Evolutionary conservation across 2,888 invertebrate genomes (phyloP).

Genomic region (Ceriagrion tenellum): DNA sequence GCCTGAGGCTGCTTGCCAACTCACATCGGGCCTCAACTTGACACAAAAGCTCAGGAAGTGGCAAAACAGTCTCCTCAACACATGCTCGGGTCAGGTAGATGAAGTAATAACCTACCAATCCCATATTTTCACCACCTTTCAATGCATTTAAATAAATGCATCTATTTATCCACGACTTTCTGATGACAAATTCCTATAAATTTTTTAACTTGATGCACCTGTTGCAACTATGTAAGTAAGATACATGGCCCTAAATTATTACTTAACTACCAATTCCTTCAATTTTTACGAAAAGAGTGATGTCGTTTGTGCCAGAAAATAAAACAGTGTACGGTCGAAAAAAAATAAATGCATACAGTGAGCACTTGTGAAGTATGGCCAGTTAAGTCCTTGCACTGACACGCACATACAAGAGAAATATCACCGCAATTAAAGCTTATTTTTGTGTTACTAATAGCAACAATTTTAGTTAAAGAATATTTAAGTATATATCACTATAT

Average conservation of each 20-base stretch:
- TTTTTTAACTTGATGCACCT: not conserved
- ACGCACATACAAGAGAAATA: constrained; percentile 29
- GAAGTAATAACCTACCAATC: not conserved
- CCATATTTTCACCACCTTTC: not conserved
- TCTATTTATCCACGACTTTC: not conserved
- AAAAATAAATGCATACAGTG: constrained; percentile 44
- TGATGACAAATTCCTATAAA: not conserved
- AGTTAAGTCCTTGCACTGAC: constrained; percentile 12
- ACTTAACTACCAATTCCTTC: not conserved
- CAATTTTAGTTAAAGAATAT: constrained; percentile 51
- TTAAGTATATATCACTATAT: constrained; percentile 37
- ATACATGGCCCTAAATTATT: not conserved
- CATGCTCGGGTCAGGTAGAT: not conserved
- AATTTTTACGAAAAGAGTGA: constrained; percentile 10
- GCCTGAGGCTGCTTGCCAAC: not conserved
- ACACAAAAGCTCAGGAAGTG: not conserved
- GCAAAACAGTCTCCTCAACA: not conserved
- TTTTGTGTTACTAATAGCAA: constrained; percentile 56
- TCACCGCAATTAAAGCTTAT: constrained; percentile 58
- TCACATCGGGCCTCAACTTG: not conserved
- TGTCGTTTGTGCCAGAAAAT: constrained; percentile 46
- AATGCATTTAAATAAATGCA: not conserved
- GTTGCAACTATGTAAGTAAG: not conserved
- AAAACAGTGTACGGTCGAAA: not conserved
- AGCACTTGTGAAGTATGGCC: constrained; percentile 11